These are phyloP conservation scores for Burhinus bistriatus DNA, from an alignment of 2,113 vertebrate species.

Conservation along the genomic window DNA sequence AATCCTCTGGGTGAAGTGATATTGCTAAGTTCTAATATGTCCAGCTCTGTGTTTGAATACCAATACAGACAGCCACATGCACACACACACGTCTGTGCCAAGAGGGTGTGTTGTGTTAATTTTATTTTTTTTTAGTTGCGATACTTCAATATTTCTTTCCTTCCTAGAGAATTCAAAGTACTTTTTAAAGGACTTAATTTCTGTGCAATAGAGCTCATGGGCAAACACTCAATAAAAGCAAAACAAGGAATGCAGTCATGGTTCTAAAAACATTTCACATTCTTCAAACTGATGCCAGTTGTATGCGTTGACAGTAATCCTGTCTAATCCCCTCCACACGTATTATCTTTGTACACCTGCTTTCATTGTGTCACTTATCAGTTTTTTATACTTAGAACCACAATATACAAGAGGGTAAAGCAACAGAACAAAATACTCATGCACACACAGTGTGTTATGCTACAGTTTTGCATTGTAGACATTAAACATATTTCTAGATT, in stretches of 20 bases:
- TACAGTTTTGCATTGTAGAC: neutral
- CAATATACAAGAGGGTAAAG: neutral
- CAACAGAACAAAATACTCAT: neutral
- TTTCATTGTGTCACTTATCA: neutral
- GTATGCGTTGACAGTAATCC: conserved; percentile 23
- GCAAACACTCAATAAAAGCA: neutral
- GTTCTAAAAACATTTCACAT: conserved; percentile 17
- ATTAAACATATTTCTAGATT: neutral
- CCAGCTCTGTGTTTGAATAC: neutral
- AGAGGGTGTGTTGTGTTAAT: neutral
- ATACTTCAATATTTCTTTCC: neutral
- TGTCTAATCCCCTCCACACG: conserved; percentile 1
- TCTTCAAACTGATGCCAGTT: neutral
- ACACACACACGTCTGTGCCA: fast-evolving
- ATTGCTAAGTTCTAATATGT: neutral
- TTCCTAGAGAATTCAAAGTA: neutral
- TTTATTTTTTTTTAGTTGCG: neutral
- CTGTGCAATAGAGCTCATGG: neutral
- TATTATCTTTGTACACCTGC: conserved; percentile 40
- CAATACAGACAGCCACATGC: neutral
- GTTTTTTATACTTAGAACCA: neutral
- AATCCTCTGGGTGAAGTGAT: neutral
- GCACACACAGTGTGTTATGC: no score
- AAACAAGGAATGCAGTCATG: neutral
- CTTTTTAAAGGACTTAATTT: neutral